Base-by-base conservation (phyloP, 2,888 invertebrate species). In the Drosophila mettleri region DNA sequence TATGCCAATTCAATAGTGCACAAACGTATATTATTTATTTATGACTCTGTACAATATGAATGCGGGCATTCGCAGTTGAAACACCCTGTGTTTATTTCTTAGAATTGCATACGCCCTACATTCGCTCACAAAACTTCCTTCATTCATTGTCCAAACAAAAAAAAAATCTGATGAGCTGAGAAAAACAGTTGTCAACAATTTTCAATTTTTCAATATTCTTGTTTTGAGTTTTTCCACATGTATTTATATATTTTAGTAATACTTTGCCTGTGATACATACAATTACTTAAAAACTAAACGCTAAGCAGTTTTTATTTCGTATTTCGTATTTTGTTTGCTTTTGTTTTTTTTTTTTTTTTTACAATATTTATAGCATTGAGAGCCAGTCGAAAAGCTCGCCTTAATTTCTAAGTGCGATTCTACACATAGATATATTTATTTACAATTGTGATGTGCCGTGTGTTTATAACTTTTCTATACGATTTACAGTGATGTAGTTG, bases 191-290 rank as follows among this genome's bases (percentile, higher is more conserved):
- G 34, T 43, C 18, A 53, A 57, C 46, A 51, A 48, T 71, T 58
- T 38, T 18, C 31, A 16, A 51, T 34, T 54, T 69, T 39, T 36
- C 20, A 38, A 54, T 59, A 41, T 33, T 68, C 63, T 43, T 20
- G 48, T 53, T 46, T 55, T 60, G 64, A 45, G 45, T 46, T 60
- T 48, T 70, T 77, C 48, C 74, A 78, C 69, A 63, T 64, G 60
- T 71, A 57, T 79, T 71, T 64, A 14, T 60, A 79, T 87, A 84
- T 66, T 82, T 87, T 83, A 87, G 73, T 83, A 83, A 83, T 83
- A 84, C 83, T 84, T 85, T 82, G 72, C 67, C 64, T 75, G 84
- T 68, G 63, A 60, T 68, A 60, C 77, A 78, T 55, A 60, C 60
- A 73, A 46, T 77, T 54, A 72, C 74, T 78, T 78, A 78, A 2